Base-by-base conservation (phyloP, 2,113 vertebrate genomes). In the Eira barbara region DNA sequence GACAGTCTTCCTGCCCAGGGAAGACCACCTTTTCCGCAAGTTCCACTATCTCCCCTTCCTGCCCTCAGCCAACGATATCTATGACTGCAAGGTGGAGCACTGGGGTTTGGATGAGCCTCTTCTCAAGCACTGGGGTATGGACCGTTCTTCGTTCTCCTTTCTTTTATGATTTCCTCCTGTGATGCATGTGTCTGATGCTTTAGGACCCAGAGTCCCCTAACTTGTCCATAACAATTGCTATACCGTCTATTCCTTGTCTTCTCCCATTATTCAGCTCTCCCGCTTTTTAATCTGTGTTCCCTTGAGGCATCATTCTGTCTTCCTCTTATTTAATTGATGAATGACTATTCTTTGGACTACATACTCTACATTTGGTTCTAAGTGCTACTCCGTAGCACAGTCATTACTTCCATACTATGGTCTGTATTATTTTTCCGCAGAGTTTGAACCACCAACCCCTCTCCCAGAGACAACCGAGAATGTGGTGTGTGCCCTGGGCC, bases 11-110 rank as follows among this genome's bases (percentile, higher is more conserved):
- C 98, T 97, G 8, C 93, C 86, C 13, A 98, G 98, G 23, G 12
- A 86, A 0, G 98, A 99, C 12, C 31, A 95, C 0, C 82, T 98
- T 80, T 99, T 98, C 96, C 93, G 97, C 82, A 98, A 98, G 65
- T 98, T 98, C 94, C 73, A 97, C 91, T 98, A 98, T 39, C 98
- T 98, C 59, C 65, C 97, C 89, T 98, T 98, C 67, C 7, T 98
- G 71, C 98, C 98, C n/a, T 63, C 74, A 3, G 39, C 31, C 0
- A 95, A 98, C 0, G 98, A 98, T 3, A 13, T 73, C 74, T 98
- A 98, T 27, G 97, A 98, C 93, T 98, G 98, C 47, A 65, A 89
- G 0, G 98, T 98, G 96, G 94, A 98, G 4, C 98, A 98, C 20
- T 27, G 2, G 96, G 98, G 97, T 1, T 36, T 98, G 76, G 17